A percentile compares a stretch with the other conserved stretches of the same genome.
phyloP scores from a whole-genome alignment of 2,888 invertebrate genomes.

The Leptothorax acervorum region DNA sequence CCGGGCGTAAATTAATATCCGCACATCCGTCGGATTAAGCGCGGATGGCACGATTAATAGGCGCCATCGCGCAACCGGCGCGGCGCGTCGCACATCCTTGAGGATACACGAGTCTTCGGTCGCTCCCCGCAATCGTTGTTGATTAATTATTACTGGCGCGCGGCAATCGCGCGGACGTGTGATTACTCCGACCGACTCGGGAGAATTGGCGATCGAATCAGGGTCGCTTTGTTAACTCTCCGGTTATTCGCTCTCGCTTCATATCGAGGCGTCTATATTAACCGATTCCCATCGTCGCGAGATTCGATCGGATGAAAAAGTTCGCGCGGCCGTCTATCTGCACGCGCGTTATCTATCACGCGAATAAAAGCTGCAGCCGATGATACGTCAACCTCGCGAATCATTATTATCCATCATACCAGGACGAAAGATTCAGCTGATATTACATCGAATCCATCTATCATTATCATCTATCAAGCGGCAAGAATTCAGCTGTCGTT shows the following conservation, averaged over 20 bases:
- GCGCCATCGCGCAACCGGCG: slow-evolving; percentile 11
- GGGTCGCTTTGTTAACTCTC: slow-evolving; percentile 20
- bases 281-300: slow-evolving; percentile 23
- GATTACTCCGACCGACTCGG: slow-evolving; percentile 5
- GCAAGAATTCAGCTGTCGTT: slow-evolving; percentile 54
- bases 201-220: not conserved
- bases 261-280: slow-evolving; percentile 28
- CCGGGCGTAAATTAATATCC: slow-evolving; percentile 52
- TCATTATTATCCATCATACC: slow-evolving; percentile 72
- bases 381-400: slow-evolving; percentile 65
- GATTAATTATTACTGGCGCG: slow-evolving; percentile 25
- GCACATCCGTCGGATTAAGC: slow-evolving; percentile 37
- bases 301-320: slow-evolving; percentile 39
- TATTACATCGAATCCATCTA: slow-evolving; percentile 69
- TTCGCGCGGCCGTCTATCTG: not conserved
- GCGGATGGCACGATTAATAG: slow-evolving; percentile 45
- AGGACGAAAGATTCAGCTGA: slow-evolving; percentile 50
- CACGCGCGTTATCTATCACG: slow-evolving; percentile 47
- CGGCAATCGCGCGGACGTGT: slow-evolving; percentile 1
- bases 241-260: slow-evolving; percentile 13
- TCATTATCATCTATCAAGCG: slow-evolving; percentile 67
- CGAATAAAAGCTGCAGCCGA: slow-evolving; percentile 59
- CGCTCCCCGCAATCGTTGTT: slow-evolving; percentile 1
- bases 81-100: not conserved
- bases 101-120: not conserved